phyloP scores from a whole-genome alignment of 2,797 vertebrate genomes.

The Pangasius djambal region DNA sequence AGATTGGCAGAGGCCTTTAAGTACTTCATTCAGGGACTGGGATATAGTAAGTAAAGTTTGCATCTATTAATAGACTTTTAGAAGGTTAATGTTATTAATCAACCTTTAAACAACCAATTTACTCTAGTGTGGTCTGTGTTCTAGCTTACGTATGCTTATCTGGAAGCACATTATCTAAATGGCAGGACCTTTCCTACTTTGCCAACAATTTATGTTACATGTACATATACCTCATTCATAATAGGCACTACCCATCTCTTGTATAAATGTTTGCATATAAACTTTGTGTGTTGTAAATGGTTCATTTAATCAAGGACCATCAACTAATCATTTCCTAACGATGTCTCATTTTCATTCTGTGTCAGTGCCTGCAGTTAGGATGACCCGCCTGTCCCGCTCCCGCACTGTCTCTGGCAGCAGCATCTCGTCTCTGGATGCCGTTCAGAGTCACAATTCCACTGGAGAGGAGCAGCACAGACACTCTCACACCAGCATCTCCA shows the following conservation, averaged over 20 bases:
- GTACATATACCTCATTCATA: not conserved
- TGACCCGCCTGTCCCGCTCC: constrained; percentile 90
- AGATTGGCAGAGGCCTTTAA: constrained; percentile 94
- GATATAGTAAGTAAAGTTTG: constrained; percentile 86
- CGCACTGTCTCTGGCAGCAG: constrained; percentile 87
- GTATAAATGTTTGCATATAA: not conserved
- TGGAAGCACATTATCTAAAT: not conserved
- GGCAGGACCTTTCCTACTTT: not conserved
- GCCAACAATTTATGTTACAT: not conserved
- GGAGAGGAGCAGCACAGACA: constrained; percentile 77
- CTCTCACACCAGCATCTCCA: constrained; percentile 76
- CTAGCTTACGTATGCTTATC: not conserved
- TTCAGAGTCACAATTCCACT: constrained; percentile 74
- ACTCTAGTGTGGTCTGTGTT: not conserved
- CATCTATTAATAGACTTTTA: not conserved
- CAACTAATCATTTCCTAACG: not conserved
- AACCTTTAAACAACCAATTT: not conserved
- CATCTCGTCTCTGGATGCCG: constrained; percentile 77
- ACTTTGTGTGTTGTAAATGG: not conserved
- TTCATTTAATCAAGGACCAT: not conserved
- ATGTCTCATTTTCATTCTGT: not conserved
- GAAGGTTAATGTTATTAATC: not conserved
- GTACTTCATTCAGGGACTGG: constrained; percentile 96
- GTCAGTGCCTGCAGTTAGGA: constrained; percentile 74
- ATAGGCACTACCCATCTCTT: not conserved